Conservation (phyloP, 53 echinoderm and acorn worm genomes). For the Antedon mediterranea region DNA sequence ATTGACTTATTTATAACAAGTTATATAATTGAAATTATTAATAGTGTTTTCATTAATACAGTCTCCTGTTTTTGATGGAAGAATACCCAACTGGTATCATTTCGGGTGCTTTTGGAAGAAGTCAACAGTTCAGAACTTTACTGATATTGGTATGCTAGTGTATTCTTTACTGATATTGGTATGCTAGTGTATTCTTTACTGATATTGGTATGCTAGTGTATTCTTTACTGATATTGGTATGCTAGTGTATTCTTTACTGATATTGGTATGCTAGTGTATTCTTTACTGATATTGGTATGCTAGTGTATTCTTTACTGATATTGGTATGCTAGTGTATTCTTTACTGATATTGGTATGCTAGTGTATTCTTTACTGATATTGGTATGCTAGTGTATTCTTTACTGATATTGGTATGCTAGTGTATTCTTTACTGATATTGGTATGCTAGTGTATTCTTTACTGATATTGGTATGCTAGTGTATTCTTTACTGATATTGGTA, state of each 20-base stretch:
- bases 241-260: slow-evolving; percentile 43
- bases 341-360: slow-evolving; percentile 75
- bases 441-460: slow-evolving; percentile 38
- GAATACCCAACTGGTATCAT: slow-evolving; percentile 92
- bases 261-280: slow-evolving; percentile 86
- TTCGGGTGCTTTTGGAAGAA: slow-evolving; percentile 70
- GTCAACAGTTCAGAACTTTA: slow-evolving; percentile 19
- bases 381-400: slow-evolving; percentile 66
- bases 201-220: slow-evolving; percentile 93
- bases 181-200: slow-evolving; percentile 24
- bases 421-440: slow-evolving; percentile 65
- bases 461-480: slow-evolving; percentile 88
- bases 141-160: slow-evolving; percentile 84
- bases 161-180: slow-evolving; percentile 71
- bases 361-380: slow-evolving; percentile 52
- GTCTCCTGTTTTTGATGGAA: slow-evolving; percentile 95
- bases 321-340: slow-evolving; percentile 75
- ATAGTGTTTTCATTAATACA: slow-evolving; percentile 4
- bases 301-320: slow-evolving; percentile 46
- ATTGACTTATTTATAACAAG: too few species aligned
- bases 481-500: slow-evolving; percentile 68
- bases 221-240: slow-evolving; percentile 69
- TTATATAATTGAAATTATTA: too few species aligned
- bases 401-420: slow-evolving; percentile 80
- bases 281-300: slow-evolving; percentile 67